A percentile compares a stretch with the other conserved stretches of the same genome.
These are phyloP conservation scores for Elysia crispata DNA, from an alignment of 2,888 invertebrate species.

Conservation along the genomic window DNA sequence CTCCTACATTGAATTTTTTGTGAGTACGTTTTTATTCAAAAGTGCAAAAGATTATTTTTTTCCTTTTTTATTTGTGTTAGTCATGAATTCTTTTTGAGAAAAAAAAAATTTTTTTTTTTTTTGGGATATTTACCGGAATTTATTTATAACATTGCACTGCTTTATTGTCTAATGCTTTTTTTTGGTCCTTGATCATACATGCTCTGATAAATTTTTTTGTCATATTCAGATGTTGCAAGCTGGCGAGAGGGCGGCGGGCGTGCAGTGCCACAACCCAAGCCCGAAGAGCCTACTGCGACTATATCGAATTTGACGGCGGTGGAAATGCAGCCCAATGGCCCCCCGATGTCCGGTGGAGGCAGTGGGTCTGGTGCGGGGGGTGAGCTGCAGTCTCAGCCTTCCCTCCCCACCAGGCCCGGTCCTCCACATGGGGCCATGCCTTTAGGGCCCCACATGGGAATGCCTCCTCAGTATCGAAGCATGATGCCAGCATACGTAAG, in stretches of 20 bases:
- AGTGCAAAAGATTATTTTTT: no score
- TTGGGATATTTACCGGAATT: no score
- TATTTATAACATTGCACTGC: no score
- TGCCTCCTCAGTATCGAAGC: slow-evolving; percentile 73
- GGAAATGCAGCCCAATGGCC: slow-evolving; percentile 74
- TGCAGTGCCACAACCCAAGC: slow-evolving; percentile 74
- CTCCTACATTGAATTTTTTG: neutral
- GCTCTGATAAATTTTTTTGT: no score
- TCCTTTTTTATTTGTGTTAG: no score
- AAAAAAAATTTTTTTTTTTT: no score
- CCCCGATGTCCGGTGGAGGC: slow-evolving; percentile 71
- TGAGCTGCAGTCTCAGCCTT: slow-evolving; percentile 59
- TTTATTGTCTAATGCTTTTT: no score
- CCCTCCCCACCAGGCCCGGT: slow-evolving; percentile 66
- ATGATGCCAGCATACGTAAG: slow-evolving; percentile 76
- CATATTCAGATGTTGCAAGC: slow-evolving; percentile 86
- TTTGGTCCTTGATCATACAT: no score
- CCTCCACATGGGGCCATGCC: slow-evolving; percentile 62
- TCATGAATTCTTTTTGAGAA: no score
- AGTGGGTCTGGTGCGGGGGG: slow-evolving; percentile 45
- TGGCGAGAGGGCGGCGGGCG: slow-evolving; percentile 90
- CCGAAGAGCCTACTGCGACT: slow-evolving; percentile 69
- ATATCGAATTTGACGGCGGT: slow-evolving; percentile 68
- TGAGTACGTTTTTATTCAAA: no score
- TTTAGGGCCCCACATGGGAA: slow-evolving; percentile 71